Base-by-base conservation (phyloP, 2,888 invertebrate species). In the Nomada goodeniana region DNA sequence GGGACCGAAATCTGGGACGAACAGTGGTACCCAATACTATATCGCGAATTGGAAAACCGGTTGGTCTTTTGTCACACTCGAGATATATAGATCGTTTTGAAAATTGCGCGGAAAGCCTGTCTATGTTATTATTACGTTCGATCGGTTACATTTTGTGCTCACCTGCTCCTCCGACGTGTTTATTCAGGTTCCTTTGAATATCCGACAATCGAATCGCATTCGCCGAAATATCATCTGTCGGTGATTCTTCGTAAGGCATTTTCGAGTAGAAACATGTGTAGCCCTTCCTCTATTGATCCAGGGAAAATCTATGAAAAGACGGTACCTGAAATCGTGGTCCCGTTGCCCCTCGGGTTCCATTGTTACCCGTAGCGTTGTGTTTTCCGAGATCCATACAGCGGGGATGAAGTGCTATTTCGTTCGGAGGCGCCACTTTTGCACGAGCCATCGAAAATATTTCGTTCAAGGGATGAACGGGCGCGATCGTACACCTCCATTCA, bases 301-400 rank as follows among this genome's bases (percentile, higher is more conserved):
- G 36, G 42, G 36, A 42, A 10, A 57, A 44, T 53, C 47, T 57
- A 44, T 50, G 72, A 82, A 84, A 80, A 84, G 80, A 69, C 80
- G 86, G 84, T 86, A 87, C 79, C 82, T 80, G 81, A 84, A 84
- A 83, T 87, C 87, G 83, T 47, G 74, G 77, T 36, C 59, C 70
- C 60, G 55, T 18, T 61, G n/a, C 44, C 83, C 82, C 64, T 80
- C 73, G 72, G 80, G 75, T 83, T 84, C 86, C 90, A 90, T 90
- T 89, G 89, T 89, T 87, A 90, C 80, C 84, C 89, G 89, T 89
- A 90, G 87, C 81, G 87, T 87, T 84, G 85, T 86, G 81, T 82
- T 80, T 81, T 78, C 76, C 83, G 53, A 76, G 84, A 81, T 84
- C 86, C 81, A 86, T 86, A 84, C 80, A 78, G 20, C 68, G 61